Conservation (phyloP, 2,888 invertebrate species). For the Crioceris asparagi region DNA sequence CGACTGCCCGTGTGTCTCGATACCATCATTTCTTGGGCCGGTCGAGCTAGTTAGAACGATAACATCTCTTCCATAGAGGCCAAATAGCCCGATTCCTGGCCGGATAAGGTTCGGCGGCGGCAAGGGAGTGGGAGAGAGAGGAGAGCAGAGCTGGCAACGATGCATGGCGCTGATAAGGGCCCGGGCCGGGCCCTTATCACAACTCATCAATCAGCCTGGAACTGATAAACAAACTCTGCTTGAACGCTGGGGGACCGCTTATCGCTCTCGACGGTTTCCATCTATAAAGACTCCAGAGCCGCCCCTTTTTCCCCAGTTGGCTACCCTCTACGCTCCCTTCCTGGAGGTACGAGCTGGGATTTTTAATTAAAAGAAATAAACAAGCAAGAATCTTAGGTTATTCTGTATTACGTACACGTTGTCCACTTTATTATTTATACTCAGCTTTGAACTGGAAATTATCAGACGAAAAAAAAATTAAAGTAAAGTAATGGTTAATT, state of each 20-base stretch:
- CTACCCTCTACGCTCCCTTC: no score
- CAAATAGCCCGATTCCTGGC: constrained; percentile 38
- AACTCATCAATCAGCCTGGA: constrained; percentile 39
- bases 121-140: constrained; percentile 24
- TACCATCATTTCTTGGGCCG: constrained; percentile 41
- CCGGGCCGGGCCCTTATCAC: constrained; percentile 37
- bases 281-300: constrained; percentile 1
- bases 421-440: no score
- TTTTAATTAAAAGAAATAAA: constrained; percentile 3
- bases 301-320: not conserved
- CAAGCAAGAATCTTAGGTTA: no score
- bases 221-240: constrained; percentile 39
- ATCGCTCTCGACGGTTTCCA: not conserved
- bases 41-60: constrained; percentile 47
- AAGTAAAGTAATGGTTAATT: no score
- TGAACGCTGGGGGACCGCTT: constrained; percentile 32
- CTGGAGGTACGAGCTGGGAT: no score
- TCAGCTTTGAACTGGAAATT: no score
- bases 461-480: no score
- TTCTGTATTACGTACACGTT: no score
- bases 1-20: constrained; percentile 1
- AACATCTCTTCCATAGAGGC: constrained; percentile 42
- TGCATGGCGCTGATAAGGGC: constrained; percentile 39
- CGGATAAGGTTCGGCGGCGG: constrained; percentile 28
- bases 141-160: constrained; percentile 30